Percentiles rank a stretch among this genome's conserved stretches.
Conservation (phyloP, 2,888 invertebrate genomes). For the Dryococelus australis region DNA sequence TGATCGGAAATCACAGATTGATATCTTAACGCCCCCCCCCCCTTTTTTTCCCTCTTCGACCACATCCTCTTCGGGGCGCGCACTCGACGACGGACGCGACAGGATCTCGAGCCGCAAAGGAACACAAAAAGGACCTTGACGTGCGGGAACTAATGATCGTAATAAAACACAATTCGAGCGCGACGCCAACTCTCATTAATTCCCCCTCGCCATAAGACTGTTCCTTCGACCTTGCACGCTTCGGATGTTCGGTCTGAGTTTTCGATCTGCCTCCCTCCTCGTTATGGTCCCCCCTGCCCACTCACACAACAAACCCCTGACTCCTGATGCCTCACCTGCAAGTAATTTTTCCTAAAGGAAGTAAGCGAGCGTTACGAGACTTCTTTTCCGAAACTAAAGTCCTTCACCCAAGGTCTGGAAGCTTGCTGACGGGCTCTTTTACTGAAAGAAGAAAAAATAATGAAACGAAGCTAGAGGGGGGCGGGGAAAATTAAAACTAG, state of each 20-base stretch:
- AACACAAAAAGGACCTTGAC: conserved; percentile 6
- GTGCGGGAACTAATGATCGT: neutral
- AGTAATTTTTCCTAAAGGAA: neutral
- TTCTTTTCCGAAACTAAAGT: neutral
- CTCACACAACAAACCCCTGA: no score
- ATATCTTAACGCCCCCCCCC: neutral
- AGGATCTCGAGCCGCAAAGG: neutral
- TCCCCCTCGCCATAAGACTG: neutral
- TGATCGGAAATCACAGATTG: neutral
- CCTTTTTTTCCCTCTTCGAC: no score
- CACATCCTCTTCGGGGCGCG: neutral
- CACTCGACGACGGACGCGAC: neutral
- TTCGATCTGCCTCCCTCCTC: neutral
- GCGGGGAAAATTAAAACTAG: neutral
- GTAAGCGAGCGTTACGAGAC: neutral
- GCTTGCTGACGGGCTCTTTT: neutral
- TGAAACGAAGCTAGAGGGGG: neutral
- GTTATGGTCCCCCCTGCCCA: neutral
- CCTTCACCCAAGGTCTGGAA: neutral
- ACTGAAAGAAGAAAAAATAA: neutral
- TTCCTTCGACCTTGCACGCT: neutral
- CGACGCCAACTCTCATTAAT: neutral
- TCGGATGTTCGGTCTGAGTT: neutral
- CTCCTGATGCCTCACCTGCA: neutral
- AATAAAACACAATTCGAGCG: neutral